A percentile compares a stretch with the other conserved stretches of the same genome.
Evolutionary conservation across 2,113 vertebrate genomes (phyloP).

Genomic region (Caranx ignobilis): DNA sequence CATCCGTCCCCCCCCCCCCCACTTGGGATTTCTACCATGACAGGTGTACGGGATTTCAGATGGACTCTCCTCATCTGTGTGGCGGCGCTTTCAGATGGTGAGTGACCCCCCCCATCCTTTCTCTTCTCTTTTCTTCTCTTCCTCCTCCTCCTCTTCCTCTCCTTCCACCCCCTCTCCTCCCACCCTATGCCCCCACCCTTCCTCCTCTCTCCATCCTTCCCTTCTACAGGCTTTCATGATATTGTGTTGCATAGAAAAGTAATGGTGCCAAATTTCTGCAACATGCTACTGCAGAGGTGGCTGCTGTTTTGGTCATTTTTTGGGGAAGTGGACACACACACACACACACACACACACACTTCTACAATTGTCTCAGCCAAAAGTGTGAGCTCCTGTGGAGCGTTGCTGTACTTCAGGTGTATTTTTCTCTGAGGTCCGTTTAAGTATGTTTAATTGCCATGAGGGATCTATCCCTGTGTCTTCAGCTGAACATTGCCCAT

Average conservation of each 20-base stretch:
- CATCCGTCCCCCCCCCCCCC: slow-evolving; percentile 33
- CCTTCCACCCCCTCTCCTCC: too few relatives aligned
- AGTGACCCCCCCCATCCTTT: slow-evolving; percentile 35
- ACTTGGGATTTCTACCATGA: slow-evolving; percentile 81
- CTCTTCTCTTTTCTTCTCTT: too few relatives aligned
- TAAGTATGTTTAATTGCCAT: not conserved
- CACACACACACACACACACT: not conserved
- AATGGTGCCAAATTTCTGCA: slow-evolving; percentile 48
- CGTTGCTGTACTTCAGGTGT: not conserved
- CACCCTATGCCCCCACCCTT: rapidly evolving
- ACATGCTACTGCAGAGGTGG: slow-evolving; percentile 62
- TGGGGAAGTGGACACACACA: slow-evolving; percentile 6
- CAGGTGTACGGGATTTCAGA: slow-evolving; percentile 74
- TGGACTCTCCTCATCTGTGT: slow-evolving; percentile 79
- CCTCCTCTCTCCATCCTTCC: rapidly evolving
- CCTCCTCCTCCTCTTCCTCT: not conserved
- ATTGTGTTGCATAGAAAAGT: slow-evolving; percentile 58
- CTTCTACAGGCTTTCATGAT: slow-evolving; percentile 8
- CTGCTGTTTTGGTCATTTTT: slow-evolving; percentile 55
- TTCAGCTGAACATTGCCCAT: not conserved
- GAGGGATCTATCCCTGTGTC: not conserved
- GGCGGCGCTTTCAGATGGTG: slow-evolving; percentile 79
- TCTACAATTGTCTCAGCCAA: not conserved
- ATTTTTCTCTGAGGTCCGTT: not conserved
- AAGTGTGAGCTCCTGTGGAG: not conserved